Conservation (phyloP, 2,888 invertebrate genomes). For the Drosophila differens region DNA sequence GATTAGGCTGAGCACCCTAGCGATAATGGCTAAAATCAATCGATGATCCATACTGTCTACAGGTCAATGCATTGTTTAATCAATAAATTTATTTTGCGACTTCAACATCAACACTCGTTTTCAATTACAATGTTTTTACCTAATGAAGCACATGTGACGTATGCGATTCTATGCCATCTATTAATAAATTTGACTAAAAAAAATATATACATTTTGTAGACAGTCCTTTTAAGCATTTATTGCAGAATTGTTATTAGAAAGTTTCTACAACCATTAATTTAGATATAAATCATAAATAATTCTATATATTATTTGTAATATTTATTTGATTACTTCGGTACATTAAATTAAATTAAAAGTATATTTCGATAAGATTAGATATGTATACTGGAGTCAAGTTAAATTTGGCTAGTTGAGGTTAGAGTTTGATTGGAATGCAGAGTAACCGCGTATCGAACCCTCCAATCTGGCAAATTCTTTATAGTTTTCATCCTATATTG, state of each 20-base stretch:
- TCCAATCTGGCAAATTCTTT: neutral
- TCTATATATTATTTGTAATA: neutral
- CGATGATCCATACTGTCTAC: neutral
- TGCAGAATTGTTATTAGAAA: neutral
- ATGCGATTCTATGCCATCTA: neutral
- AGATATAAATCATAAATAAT: neutral
- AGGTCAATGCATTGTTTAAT: neutral
- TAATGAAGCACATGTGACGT: neutral
- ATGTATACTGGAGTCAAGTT: neutral
- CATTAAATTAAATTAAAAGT: neutral
- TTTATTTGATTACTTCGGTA: neutral
- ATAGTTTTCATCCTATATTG: conserved; percentile 27
- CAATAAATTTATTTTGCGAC: conserved; percentile 10
- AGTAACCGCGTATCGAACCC: neutral
- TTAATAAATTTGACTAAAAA: neutral
- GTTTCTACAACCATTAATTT: neutral
- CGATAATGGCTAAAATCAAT: neutral
- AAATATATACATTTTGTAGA: too few species aligned
- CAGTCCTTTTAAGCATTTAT: neutral
- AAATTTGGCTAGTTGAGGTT: neutral
- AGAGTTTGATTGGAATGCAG: neutral
- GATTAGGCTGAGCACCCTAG: neutral
- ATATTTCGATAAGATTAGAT: neutral
- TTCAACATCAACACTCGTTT: neutral
- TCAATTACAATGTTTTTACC: neutral